Conservation (phyloP, 2,888 invertebrate genomes). For the Eupithecia inturbata region DNA sequence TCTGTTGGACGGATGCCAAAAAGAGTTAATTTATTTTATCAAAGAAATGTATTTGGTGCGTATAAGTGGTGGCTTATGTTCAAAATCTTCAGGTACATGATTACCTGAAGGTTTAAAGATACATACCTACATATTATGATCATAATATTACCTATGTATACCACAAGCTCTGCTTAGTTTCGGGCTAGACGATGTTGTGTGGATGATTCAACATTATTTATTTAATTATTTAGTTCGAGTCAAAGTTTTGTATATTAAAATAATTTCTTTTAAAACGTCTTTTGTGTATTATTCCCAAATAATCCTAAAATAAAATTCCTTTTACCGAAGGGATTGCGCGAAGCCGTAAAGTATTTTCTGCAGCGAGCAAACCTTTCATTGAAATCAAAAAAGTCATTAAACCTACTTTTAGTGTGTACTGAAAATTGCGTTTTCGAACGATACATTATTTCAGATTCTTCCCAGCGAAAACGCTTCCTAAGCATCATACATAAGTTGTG, state of each 20-base stretch:
- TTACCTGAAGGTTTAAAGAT: no score
- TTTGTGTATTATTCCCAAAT: neutral
- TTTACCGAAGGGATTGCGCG: neutral
- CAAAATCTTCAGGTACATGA: neutral
- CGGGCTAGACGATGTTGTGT: neutral
- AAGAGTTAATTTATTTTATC: constrained; percentile 24
- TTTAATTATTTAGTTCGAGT: neutral
- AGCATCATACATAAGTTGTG: neutral
- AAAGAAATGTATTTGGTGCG: neutral
- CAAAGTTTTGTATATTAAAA: neutral
- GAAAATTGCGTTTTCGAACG: no score
- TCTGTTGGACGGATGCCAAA: constrained; percentile 74
- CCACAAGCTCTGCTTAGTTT: neutral
- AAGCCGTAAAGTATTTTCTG: neutral
- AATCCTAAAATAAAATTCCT: neutral
- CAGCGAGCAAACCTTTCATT: neutral
- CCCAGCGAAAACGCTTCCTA: neutral
- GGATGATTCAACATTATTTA: neutral
- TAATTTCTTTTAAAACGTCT: neutral
- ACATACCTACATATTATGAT: no score
- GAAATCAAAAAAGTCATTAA: neutral
- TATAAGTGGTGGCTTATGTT: no score
- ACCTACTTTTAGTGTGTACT: neutral
- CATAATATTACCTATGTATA: neutral
- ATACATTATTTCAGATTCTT: neutral